Evolutionary conservation across 2,797 vertebrate genomes (phyloP).

Genomic region (Sebastes hubbsi): DNA sequence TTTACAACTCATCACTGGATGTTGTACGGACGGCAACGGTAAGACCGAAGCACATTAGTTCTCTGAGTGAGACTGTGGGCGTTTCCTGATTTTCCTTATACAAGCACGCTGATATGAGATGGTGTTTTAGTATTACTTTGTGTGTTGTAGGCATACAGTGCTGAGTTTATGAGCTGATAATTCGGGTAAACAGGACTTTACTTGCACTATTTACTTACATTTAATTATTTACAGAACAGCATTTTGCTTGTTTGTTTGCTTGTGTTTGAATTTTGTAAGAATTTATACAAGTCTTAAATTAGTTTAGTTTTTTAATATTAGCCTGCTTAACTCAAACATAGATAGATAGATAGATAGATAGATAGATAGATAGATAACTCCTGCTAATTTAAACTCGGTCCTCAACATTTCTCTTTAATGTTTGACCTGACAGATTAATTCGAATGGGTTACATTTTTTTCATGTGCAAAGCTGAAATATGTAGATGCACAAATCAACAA

Average conservation of each 20-base stretch:
- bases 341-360: not conserved
- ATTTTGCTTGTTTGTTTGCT: not conserved
- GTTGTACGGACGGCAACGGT: slow-evolving; percentile 37
- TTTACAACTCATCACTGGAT: slow-evolving; percentile 23
- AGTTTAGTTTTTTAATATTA: not conserved
- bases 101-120: not conserved
- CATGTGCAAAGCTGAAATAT: not conserved
- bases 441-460: not conserved
- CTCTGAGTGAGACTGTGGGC: slow-evolving; percentile 52
- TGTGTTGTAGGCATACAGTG: not conserved
- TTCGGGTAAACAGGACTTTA: not conserved
- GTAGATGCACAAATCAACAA: not conserved
- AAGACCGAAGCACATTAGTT: slow-evolving; percentile 44
- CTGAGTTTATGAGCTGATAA: not conserved
- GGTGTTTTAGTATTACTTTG: slow-evolving; percentile 18
- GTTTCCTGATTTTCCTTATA: slow-evolving; percentile 61
- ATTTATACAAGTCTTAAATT: not conserved
- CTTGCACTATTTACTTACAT: not conserved
- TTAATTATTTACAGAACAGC: not conserved
- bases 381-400: not conserved
- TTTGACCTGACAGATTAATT: not conserved
- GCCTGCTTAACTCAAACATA: not conserved
- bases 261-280: not conserved
- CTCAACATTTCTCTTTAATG: not conserved
- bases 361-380: not conserved